Conservation (phyloP, 2,888 invertebrate genomes). For the Escarpia spicata region DNA sequence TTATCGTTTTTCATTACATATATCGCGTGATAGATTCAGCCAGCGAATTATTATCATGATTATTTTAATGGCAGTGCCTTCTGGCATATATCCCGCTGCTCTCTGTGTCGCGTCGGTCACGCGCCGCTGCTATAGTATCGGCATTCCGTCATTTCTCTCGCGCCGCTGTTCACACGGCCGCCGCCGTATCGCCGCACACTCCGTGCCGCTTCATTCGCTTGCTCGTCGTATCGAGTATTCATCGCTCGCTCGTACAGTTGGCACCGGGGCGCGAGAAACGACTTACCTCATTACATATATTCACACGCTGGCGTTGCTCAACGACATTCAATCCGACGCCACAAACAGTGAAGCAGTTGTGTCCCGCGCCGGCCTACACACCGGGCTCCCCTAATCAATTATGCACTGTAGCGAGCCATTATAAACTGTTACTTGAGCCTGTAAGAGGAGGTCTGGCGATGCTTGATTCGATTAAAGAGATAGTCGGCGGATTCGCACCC, state of each 20-base stretch:
- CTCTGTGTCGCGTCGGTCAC: neutral
- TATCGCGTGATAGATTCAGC: neutral
- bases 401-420: constrained; percentile 16
- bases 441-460: neutral
- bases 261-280: neutral
- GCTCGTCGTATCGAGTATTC: neutral
- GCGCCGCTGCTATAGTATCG: neutral
- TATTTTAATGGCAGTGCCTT: neutral
- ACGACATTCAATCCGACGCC: neutral
- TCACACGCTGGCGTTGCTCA: neutral
- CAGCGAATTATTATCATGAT: neutral
- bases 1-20: neutral
- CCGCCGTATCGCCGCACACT: neutral
- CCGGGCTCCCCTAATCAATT: neutral
- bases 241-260: neutral
- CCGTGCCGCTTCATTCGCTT: constrained; percentile 3
- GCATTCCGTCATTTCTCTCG: neutral
- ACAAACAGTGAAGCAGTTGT: neutral
- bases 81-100: neutral
- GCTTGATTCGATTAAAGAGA: constrained; percentile 12
- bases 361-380: neutral
- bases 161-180: neutral
- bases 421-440: constrained; percentile 6
- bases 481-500: neutral
- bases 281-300: constrained; percentile 3